Conservation (phyloP, 2,888 invertebrate species). For the Gymnosoma rotundatum region DNA sequence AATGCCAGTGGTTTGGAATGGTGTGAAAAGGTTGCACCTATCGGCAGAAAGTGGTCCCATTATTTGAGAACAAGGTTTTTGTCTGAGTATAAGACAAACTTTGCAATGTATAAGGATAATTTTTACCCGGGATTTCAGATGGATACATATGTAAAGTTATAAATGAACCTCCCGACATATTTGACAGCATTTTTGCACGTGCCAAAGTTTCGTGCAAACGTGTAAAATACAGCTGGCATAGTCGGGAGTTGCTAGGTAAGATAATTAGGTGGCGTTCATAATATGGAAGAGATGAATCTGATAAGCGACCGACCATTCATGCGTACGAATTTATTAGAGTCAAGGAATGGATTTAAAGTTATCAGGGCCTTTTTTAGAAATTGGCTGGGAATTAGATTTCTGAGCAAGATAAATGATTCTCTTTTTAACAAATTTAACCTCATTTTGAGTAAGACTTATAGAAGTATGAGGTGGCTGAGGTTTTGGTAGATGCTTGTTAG, state of each 20-base stretch:
- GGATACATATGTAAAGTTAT: not conserved
- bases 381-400: slow-evolving; percentile 2
- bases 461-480: not conserved
- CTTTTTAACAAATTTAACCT: not conserved
- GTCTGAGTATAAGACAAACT: slow-evolving; percentile 4
- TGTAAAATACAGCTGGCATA: no score
- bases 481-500: not conserved
- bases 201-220: no score
- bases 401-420: not conserved
- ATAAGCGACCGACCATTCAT: not conserved
- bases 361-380: slow-evolving; percentile 1
- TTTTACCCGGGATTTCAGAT: not conserved
- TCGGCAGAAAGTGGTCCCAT: slow-evolving; percentile 25
- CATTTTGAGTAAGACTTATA: not conserved
- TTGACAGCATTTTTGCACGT: no score
- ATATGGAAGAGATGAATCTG: not conserved
- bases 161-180: not conserved
- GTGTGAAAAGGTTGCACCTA: not conserved
- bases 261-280: no score
- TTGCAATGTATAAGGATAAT: not conserved
- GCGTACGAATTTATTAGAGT: no score
- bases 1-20: slow-evolving; percentile 17
- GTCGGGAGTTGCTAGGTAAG: no score
- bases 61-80: slow-evolving; percentile 6
- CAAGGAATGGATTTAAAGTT: no score